Conservation (phyloP, 2,113 vertebrate genomes). For the Miniopterus natalensis region DNA sequence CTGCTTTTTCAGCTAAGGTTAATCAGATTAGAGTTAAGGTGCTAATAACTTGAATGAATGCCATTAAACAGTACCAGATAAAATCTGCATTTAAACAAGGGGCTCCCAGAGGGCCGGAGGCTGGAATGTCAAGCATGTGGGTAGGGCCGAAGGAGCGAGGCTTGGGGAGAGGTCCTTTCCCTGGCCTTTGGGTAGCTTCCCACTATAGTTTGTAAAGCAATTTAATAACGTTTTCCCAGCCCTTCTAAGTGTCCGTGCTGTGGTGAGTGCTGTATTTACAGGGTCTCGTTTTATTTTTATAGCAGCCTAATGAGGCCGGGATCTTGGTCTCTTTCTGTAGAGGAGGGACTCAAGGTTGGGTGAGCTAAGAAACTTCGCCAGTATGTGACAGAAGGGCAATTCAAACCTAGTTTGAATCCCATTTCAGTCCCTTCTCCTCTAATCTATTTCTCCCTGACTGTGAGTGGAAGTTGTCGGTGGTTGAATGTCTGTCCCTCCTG, state of each 20-base stretch:
- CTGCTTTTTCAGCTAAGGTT: constrained; percentile 44
- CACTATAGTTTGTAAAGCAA: neutral
- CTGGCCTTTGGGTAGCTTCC: neutral
- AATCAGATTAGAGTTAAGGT: constrained; percentile 80
- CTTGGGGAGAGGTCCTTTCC: neutral
- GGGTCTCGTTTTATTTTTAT: neutral
- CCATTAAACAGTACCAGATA: constrained; percentile 65
- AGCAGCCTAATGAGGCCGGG: neutral
- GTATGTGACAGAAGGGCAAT: neutral
- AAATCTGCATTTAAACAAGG: constrained; percentile 72
- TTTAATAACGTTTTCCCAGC: neutral
- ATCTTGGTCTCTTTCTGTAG: neutral
- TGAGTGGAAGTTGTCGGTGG: neutral
- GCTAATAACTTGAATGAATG: constrained; percentile 77
- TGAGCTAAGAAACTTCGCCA: neutral
- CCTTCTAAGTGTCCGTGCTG: neutral
- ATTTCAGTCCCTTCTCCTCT: neutral
- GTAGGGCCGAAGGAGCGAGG: neutral
- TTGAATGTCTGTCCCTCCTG: neutral
- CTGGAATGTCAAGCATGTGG: constrained; percentile 73
- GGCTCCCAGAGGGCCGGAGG: constrained; percentile 56
- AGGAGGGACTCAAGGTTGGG: neutral
- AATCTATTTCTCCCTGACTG: neutral
- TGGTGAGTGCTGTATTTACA: neutral
- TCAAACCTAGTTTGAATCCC: neutral